These are phyloP conservation scores for Allygus modestus DNA, from an alignment of 2,888 invertebrate species.

Conservation along the genomic window DNA sequence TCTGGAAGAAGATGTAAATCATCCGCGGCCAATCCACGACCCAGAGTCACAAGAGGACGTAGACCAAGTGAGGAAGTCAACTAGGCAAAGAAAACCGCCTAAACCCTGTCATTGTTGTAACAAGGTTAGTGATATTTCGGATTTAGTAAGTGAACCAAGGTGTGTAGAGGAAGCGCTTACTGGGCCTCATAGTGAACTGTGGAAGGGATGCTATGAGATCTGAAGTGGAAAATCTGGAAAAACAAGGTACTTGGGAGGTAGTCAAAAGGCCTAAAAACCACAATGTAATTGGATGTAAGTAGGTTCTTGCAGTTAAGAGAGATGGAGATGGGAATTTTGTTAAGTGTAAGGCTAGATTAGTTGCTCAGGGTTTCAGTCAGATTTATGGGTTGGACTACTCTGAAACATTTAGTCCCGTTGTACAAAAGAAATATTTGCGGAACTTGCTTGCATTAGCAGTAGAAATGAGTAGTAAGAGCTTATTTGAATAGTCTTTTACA, in stretches of 20 bases:
- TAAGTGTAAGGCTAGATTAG: not conserved
- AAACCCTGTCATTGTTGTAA: no score
- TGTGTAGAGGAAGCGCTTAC: not conserved
- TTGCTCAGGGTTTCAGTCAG: not conserved
- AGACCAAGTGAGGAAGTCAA: not conserved
- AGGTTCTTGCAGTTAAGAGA: not conserved
- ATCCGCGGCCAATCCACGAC: no score
- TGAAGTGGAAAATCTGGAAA: not conserved
- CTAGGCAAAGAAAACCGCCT: not conserved
- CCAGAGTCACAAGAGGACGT: no score
- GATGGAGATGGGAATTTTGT: slow-evolving; percentile 8
- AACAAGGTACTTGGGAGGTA: not conserved
- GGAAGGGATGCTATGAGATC: no score
- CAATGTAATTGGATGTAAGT: not conserved
- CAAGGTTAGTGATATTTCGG: no score
- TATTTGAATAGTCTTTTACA: slow-evolving; percentile 13
- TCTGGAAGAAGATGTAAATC: no score
- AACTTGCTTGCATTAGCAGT: not conserved
- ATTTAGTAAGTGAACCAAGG: no score
- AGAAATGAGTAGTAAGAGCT: not conserved
- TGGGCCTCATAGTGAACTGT: not conserved
- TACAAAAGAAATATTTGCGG: slow-evolving; percentile 4
- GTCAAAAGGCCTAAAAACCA: not conserved
- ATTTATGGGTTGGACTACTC: not conserved
- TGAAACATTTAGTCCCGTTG: slow-evolving; percentile 3